Base-by-base conservation (phyloP, 2,113 vertebrate genomes). In the Spermophilus dauricus region DNA sequence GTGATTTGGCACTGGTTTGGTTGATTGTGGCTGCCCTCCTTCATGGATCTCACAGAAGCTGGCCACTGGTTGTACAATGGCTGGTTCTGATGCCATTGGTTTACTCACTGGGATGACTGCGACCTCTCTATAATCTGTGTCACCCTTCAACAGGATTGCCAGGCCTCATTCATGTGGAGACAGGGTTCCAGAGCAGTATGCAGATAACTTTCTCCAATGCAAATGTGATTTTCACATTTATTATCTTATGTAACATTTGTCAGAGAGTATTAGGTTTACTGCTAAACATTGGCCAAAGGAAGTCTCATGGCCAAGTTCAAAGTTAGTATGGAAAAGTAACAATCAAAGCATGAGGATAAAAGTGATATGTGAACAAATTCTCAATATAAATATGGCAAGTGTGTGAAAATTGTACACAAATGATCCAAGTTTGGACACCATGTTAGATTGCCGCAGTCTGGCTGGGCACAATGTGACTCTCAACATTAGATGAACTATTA, bases 41-140 rank as follows among this genome's bases (percentile, higher is more conserved):
- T 45, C 24, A 8, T 34, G 12, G 6, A 51, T 77, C 67, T 83
- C 8, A 53, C 24, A 6, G 8, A 8, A 37, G 7, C 3, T 73
- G 17, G 32, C 26, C n/a, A 11, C 61, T 63, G 61, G 0, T 37
- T 30, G 5, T 17, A 6, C 1, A 24, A 3, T 80, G 17, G 1
- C 2, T 69, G 39, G 4, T 24, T 53, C 26, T 56, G 26, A 73
- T 22, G 51, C 32, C 26, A 24, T 61, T 81, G 48, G 9, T 11
- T 91, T 86, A 42, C 22, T 20, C 61, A 30, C 30, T 69, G 30
- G 7, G 16, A 24, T 80, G 56, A 56, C 1, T 39, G 20, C 14
- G 26, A 34, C 32, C 16, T 37, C 2, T 58, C 53, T 73, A 9
- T 5, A 11, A 32, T 4, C 5, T 34, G 20, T 86, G 80, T n/a